phyloP scores from a whole-genome alignment of 2,888 invertebrate species.

The Gisinianus flammeolus region DNA sequence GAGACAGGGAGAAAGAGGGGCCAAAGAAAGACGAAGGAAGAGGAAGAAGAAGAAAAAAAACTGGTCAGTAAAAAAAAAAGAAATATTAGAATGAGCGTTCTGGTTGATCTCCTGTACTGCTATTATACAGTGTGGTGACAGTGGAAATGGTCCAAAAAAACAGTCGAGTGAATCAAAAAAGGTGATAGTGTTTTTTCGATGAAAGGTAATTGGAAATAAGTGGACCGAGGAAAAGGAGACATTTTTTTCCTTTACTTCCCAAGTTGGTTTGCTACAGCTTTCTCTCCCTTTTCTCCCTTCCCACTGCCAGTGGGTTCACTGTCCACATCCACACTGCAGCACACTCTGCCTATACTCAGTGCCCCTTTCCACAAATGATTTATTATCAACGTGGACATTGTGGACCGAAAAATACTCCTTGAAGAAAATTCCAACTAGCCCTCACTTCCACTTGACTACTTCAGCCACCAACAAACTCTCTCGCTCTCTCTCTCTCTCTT shows the following conservation, averaged over 20 bases:
- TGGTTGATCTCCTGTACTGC: background rate
- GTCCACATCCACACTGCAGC: no score
- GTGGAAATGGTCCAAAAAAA: constrained; percentile 45
- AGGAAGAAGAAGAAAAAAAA: background rate
- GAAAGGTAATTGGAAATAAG: constrained; percentile 56
- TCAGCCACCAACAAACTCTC: background rate
- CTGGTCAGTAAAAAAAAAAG: constrained; percentile 4
- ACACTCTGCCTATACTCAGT: background rate
- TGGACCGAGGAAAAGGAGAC: constrained; percentile 52
- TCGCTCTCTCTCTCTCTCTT: constrained; percentile 8
- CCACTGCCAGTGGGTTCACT: no score
- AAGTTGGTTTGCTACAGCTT: constrained; percentile 23
- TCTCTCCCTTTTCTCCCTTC: background rate
- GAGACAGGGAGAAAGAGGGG: constrained; percentile 1
- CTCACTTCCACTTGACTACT: constrained; percentile 29
- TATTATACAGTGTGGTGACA: constrained; percentile 31
- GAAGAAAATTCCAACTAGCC: constrained; percentile 41
- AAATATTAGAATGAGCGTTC: constrained; percentile 7
- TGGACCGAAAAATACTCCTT: constrained; percentile 41
- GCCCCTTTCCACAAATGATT: constrained; percentile 49
- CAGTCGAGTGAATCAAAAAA: constrained; percentile 41
- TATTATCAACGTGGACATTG: constrained; percentile 50
- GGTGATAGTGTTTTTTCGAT: constrained; percentile 48
- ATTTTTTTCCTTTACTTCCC: constrained; percentile 44
- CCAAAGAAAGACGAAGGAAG: background rate